Base-by-base conservation (phyloP, 1,140 invertebrate genomes). In the Cyrtorhinus lividipennis region DNA sequence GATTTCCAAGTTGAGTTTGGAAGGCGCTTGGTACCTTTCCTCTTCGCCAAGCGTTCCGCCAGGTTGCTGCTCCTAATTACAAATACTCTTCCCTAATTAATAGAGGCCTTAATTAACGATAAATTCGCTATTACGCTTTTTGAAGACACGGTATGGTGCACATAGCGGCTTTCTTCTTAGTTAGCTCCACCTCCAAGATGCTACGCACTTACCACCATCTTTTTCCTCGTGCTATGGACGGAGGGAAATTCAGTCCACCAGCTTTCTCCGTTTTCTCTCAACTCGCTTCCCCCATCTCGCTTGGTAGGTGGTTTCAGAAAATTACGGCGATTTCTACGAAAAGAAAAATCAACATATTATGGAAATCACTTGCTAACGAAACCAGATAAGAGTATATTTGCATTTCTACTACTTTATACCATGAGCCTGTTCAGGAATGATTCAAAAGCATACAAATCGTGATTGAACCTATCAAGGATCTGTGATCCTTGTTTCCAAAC, bases 21-120 rank as follows among this genome's bases (percentile, higher is more conserved):
- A 44, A 44, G 38, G n/a, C 38, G 48, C 12, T 38, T 53, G 8
- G 48, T 10, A 22, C 5, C 48, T 20, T 44, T 22, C 20, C 5
- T 22, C 48, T 12, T 12, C 12, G 20, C n/a, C n/a, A n/a, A n/a
- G n/a, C 20, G 48, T 53, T 53, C 48, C 48, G 48, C 48, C 10
- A 20, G 48, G 48, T 20, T 53, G 48, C 48, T 20, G 48, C 48
- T 20, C 48, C 48, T 53, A 53, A 59, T 26, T 30, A 25, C 58
- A 22, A 61, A 27, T 24, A 61, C 26, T 38, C 59, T 44, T 2
- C 30, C n/a, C 59, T 61, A 61, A 61, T 61, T 61, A 61, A 61
- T 61, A 61, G 30, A 46, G 38, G 30, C 5, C 60, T 53, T 61
- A 61, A 61, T 61, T 61, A 61, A 61, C 60, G 44, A 61, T 61